phyloP scores from a whole-genome alignment of 2,888 invertebrate species.

The Octodonta nipae region DNA sequence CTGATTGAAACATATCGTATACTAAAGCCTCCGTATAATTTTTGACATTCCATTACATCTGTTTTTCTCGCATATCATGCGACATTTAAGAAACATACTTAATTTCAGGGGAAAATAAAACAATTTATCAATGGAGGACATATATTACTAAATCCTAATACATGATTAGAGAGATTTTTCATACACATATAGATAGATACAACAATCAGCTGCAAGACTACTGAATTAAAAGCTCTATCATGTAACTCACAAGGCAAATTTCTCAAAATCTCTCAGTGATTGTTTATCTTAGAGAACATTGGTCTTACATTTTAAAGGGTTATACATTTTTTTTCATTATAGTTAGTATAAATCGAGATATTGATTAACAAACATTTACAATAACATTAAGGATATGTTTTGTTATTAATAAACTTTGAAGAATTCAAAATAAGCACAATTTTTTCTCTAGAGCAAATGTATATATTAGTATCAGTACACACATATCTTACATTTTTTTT shows the following conservation, averaged over 20 bases:
- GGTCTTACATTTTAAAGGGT: constrained; percentile 14
- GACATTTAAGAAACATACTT: no score
- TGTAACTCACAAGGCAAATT: constrained; percentile 28
- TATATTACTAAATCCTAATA: constrained; percentile 30
- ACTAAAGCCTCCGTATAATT: no score
- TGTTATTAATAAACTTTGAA: neutral
- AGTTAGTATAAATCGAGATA: neutral
- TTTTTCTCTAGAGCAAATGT: no score
- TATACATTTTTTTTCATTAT: neutral
- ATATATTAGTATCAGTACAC: no score
- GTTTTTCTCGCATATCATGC: no score
- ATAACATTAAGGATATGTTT: neutral
- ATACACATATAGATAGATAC: no score
- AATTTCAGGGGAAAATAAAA: neutral
- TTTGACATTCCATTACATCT: no score
- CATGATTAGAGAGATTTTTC: constrained; percentile 24
- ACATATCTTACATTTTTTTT: no score
- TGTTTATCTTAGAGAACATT: constrained; percentile 24
- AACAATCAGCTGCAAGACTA: constrained; percentile 28
- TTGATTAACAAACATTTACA: neutral
- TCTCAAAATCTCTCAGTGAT: constrained; percentile 24
- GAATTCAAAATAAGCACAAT: constrained; percentile 1
- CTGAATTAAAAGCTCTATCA: constrained; percentile 26
- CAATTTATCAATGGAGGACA: constrained; percentile 28
- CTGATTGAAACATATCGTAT: no score